phyloP scores from a whole-genome alignment of 2,113 vertebrate genomes.

The Machaerirhynchus nigripectus region DNA sequence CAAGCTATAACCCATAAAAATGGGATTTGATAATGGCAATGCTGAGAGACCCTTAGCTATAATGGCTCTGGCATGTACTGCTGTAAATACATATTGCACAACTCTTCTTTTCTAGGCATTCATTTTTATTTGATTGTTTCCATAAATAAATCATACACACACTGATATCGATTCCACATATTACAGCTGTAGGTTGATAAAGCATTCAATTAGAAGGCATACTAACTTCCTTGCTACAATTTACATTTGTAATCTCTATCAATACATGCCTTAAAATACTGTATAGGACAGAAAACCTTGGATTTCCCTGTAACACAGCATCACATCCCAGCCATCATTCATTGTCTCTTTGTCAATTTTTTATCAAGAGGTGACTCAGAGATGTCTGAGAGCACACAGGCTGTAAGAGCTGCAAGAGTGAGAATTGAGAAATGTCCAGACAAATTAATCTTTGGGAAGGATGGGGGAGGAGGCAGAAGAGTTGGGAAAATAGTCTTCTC shows the following conservation, averaged over 20 bases:
- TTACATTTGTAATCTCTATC: background rate
- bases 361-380: background rate
- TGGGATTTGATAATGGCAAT: constrained; percentile 46
- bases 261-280: background rate
- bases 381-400: background rate
- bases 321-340: background rate
- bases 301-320: background rate
- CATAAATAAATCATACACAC: constrained; percentile 16
- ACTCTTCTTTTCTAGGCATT: background rate
- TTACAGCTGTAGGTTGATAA: background rate
- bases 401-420: background rate
- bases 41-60: constrained; percentile 6
- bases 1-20: constrained; percentile 48
- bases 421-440: background rate
- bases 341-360: constrained; percentile 6
- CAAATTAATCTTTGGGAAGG: background rate
- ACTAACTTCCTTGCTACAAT: background rate
- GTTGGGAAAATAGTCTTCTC: background rate
- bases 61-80: background rate
- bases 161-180: background rate
- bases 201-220: background rate
- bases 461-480: background rate
- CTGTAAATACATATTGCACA: constrained; percentile 12
- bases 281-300: background rate
- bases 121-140: background rate